A percentile compares a stretch with the other conserved stretches of the same genome.
Evolutionary conservation across 1,140 invertebrate genomes (phyloP).

Genomic region (Drosophila ohnishii): DNA sequence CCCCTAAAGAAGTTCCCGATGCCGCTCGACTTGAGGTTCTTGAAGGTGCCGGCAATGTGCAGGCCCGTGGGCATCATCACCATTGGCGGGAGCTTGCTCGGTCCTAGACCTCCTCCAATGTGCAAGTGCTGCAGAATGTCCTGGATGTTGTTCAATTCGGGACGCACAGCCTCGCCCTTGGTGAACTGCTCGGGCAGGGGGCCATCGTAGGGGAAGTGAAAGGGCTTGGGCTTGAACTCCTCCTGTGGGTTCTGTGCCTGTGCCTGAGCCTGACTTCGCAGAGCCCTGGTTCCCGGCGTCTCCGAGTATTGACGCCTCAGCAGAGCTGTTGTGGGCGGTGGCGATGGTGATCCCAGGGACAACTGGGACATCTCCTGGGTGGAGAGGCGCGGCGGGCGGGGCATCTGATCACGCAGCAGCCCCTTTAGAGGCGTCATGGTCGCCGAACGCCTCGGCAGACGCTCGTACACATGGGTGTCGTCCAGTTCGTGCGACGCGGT

Average conservation of each 20-base stretch:
- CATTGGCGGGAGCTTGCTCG: constrained; percentile 65
- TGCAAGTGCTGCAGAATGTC: constrained; percentile 76
- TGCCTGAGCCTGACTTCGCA: constrained; percentile 14
- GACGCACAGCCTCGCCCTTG: constrained; percentile 45
- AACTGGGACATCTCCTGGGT: constrained; percentile 56
- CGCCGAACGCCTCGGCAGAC: constrained; percentile 71
- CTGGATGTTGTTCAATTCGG: constrained; percentile 72
- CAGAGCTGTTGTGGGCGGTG: constrained; percentile 52
- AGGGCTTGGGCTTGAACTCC: constrained; percentile 71
- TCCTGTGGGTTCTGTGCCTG: constrained; percentile 23
- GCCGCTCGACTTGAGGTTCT: constrained; percentile 76
- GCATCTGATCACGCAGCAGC: constrained; percentile 71
- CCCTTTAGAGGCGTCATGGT: constrained; percentile 73
- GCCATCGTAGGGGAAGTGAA: constrained; percentile 78
- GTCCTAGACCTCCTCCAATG: constrained; percentile 30
- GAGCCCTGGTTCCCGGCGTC: constrained; percentile 53
- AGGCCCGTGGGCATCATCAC: constrained; percentile 81
- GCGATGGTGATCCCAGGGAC: constrained; percentile 65
- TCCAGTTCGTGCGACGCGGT: constrained; percentile 38
- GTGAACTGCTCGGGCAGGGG: constrained; percentile 75
- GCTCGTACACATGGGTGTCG: constrained; percentile 73
- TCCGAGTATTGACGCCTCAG: constrained; percentile 70
- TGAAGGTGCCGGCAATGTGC: constrained; percentile 74
- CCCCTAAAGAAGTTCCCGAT: constrained; percentile 75
- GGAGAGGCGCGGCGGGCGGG: constrained; percentile 65